These are phyloP conservation scores for Tenthredo notha DNA, from an alignment of 2,888 invertebrate genomes.

Conservation along the genomic window DNA sequence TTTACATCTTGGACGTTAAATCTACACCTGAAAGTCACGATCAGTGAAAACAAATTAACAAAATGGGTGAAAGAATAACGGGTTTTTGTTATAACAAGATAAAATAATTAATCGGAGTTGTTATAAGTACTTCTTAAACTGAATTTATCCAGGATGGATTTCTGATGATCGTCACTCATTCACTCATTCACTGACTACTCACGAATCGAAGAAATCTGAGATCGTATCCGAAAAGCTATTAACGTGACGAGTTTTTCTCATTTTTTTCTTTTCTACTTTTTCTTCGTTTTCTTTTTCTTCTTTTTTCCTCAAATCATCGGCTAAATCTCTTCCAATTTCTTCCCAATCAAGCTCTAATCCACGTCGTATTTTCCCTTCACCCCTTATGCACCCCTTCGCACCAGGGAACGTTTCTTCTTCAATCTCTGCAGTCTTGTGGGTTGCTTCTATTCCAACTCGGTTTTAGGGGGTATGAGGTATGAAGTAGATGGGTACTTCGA, in stretches of 20 bases:
- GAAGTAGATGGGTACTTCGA: background rate
- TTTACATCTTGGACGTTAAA: background rate
- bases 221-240: constrained; percentile 36
- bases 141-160: constrained; percentile 20
- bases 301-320: constrained; percentile 22
- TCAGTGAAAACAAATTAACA: constrained; percentile 37
- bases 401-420: background rate
- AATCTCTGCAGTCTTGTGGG: background rate
- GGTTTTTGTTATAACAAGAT: background rate
- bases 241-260: constrained; percentile 29
- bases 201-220: constrained; percentile 8
- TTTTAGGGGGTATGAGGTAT: background rate
- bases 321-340: constrained; percentile 55
- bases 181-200: background rate
- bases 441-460: background rate
- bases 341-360: constrained; percentile 62
- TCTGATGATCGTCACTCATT: background rate
- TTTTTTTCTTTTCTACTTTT: background rate
- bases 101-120: constrained; percentile 38
- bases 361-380: constrained; percentile 50
- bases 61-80: background rate
- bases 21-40: background rate
- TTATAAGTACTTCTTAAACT: constrained; percentile 5
- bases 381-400: background rate
- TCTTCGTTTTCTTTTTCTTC: background rate